These are phyloP conservation scores for Corvus hawaiiensis DNA, from an alignment of 2,113 vertebrate genomes.

Conservation along the genomic window DNA sequence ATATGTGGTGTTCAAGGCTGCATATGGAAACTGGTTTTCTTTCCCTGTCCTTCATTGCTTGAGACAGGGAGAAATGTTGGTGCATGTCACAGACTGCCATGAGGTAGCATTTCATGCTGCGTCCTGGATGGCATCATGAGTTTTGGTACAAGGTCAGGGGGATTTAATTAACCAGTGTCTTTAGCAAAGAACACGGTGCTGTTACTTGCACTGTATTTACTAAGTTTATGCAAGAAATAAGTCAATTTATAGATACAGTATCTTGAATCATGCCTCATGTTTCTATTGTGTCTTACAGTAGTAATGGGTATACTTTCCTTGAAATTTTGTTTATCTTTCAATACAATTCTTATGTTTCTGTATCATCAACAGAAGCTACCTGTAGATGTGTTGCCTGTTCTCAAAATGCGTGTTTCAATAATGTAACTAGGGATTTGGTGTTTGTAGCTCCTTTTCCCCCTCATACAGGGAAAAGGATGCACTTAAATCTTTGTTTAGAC, in stretches of 20 bases:
- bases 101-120: neutral
- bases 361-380: neutral
- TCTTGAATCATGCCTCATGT: neutral
- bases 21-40: neutral
- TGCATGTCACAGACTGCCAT: rapidly evolving
- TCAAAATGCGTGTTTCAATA: neutral
- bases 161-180: neutral
- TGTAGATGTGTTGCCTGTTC: neutral
- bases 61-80: neutral
- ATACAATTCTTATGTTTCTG: neutral
- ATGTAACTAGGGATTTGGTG: neutral
- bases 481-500: neutral
- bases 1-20: rapidly evolving
- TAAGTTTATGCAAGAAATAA: neutral
- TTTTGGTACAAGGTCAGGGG: neutral
- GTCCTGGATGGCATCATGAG: neutral
- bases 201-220: neutral
- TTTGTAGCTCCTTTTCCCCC: neutral
- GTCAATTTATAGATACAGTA: neutral
- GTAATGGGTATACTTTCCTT: neutral
- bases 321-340: neutral
- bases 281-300: neutral
- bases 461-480: neutral
- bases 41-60: neutral
- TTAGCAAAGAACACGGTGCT: neutral